Conservation (phyloP, 2,888 invertebrate species). For the Platycheirus albimanus region DNA sequence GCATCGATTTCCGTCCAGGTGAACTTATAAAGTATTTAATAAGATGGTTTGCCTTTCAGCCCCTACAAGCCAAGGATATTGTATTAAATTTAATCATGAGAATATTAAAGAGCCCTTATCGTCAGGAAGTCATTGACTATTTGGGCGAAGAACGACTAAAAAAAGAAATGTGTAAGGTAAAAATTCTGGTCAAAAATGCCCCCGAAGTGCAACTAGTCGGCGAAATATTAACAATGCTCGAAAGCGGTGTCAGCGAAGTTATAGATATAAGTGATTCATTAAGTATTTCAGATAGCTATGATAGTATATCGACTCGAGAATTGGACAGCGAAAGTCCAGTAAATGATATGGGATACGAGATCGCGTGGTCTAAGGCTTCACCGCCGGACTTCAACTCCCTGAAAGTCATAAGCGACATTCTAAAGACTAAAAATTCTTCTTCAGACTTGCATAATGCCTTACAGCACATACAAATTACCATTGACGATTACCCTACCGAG, state of each 20-base stretch:
- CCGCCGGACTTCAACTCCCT: constrained; percentile 78
- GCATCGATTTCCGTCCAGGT: constrained; percentile 78
- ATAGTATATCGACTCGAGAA: constrained; percentile 39
- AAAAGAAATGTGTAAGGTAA: constrained; percentile 79
- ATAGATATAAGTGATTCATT: constrained; percentile 57
- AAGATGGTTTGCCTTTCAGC: constrained; percentile 80
- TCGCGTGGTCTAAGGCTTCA: constrained; percentile 78
- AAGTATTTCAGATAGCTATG: constrained; percentile 49
- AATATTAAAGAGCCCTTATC: constrained; percentile 78
- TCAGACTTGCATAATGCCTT: constrained; percentile 77
- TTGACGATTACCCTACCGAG: constrained; percentile 81
- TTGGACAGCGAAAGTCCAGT: constrained; percentile 15
- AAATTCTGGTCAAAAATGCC: constrained; percentile 75
- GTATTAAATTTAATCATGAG: constrained; percentile 78
- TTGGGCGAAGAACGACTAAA: constrained; percentile 77
- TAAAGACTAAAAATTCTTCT: constrained; percentile 61
- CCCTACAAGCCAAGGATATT: constrained; percentile 76
- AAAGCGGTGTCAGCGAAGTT: constrained; percentile 37
- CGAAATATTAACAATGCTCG: constrained; percentile 75
- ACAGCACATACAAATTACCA: constrained; percentile 77
- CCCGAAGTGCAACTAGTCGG: constrained; percentile 74
- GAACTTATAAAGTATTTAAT: constrained; percentile 80
- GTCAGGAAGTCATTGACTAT: constrained; percentile 75
- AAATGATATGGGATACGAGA: constrained; percentile 77
- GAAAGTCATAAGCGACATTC: constrained; percentile 77